A percentile compares a stretch with the other conserved stretches of the same genome.
Conservation (phyloP, 2,888 invertebrate genomes). For the Arrhopalites spinosus region DNA sequence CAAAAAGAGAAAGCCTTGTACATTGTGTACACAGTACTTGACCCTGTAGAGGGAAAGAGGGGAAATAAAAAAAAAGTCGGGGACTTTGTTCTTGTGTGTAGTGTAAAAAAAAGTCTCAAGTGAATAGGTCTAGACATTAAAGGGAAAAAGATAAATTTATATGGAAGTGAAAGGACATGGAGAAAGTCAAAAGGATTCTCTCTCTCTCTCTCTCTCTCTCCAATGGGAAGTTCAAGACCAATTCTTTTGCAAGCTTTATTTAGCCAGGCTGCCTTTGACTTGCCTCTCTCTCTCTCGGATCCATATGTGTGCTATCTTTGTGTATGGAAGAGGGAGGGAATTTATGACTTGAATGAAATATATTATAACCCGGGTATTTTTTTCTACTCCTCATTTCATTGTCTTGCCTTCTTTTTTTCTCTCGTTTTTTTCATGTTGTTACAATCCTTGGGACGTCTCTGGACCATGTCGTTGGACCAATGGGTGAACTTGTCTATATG, state of each 20-base stretch:
- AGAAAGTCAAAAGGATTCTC: not conserved
- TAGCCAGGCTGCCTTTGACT: not conserved
- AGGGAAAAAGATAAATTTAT: not conserved
- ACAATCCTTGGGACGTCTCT: too few species aligned
- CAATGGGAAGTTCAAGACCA: constrained; percentile 7
- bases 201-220: not conserved
- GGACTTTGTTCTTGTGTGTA: not conserved
- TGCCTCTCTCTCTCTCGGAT: not conserved
- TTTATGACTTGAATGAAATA: constrained; percentile 55
- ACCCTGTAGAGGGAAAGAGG: too few species aligned
- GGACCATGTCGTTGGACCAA: not conserved
- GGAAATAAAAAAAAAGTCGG: not conserved
- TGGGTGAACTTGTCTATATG: too few species aligned
- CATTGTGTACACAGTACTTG: too few species aligned
- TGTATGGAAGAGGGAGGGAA: constrained; percentile 35
- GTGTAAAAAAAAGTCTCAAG: not conserved
- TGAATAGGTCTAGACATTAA: not conserved
- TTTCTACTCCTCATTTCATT: not conserved
- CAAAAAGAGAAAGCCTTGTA: too few species aligned
- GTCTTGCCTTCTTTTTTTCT: not conserved
- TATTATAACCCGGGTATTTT: too few species aligned
- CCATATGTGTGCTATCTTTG: not conserved
- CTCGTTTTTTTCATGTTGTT: not conserved
- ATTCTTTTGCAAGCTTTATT: not conserved
- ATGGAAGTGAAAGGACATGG: not conserved